Evolutionary conservation across 2,113 vertebrate species (phyloP), one percentile per base, ranked within the genome.

Genomic region (Rhinichthys klamathensis): DNA sequence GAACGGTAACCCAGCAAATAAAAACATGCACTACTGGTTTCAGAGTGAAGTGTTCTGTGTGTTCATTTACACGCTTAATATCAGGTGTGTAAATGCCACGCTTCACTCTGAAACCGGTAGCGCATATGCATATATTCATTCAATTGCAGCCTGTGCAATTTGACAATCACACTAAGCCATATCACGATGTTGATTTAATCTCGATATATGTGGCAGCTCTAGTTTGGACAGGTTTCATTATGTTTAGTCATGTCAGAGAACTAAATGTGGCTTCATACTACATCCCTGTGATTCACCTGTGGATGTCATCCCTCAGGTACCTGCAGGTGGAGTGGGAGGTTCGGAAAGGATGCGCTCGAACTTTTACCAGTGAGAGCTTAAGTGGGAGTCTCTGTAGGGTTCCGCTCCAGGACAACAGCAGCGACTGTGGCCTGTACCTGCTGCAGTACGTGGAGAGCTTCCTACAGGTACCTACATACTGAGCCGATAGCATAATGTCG

Each of bases 371-470:
- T 3, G 93, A 96, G 74, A 93, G 54, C 30, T 94, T 97, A 91
- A 90, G 90, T 79, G 96, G 95, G 69, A 91, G 92, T 0, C 95
- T 87, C 89, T 97, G 97, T 82, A 94, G 94, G 89, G 97, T 99
- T 85, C 98, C 97, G 60, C 97, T 98, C 82, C 98, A 99, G 91
- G 96, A 99, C 90, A 99, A 99, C 90, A 97, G 95, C 92, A 99
- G 97, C 80, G 98, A 99, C 90, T 99, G 98, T 85, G 98, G 98
- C 16, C 94, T 99, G 10, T 99, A 98, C 90, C 94, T 99, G 84
- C 92, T 99, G 54, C 98, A 99, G 2, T 99, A 99, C 56, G 97
- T 97, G 4, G 97, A 99, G 91, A 97, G 95, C 87, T 99, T 99
- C 91, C 92, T 98, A 30, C 94, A 98, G 97, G 98, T 99, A 94